Base-by-base conservation (phyloP, 2,888 invertebrate genomes). In the Stratiomys singularior region DNA sequence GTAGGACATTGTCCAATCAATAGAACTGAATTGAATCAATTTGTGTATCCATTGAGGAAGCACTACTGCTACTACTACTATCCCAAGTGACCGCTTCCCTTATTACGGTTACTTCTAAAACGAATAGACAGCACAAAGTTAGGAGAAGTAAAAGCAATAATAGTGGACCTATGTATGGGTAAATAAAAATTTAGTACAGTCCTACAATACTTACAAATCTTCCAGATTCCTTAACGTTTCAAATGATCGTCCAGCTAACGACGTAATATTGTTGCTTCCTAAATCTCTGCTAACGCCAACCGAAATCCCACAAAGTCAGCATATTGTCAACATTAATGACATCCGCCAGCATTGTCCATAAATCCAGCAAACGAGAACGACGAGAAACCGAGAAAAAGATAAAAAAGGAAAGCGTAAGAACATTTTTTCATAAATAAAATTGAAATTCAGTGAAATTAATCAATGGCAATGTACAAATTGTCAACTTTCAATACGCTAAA, bases 201-300 rank as follows among this genome's bases (percentile, higher is more conserved):
- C 46, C n/a, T n/a, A n/a, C 9, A 18, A 76, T 76, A 92, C 93
- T 93, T 88, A 93, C 93, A 93, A 87, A 87, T 93, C 93, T 84
- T 94, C 92, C 82, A 95, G 90, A 84, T 90, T 89, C 83, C 89
- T 87, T 85, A 93, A 92, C 83, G 90, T 89, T 82, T 88, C 89
- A 86, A 95, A 91, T 82, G 93, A 92, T 86, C 90, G 90, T 82
- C 91, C 91, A 84, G 92, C 90, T 88, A 95, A 88, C 85, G 89
- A 87, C 81, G 92, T 93, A 85, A 95, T 92, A 88, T 94, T 94
- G 89, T 95, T 95, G 89, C 91, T 91, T 81, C 93, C 92, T 86
- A 95, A 89, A 88, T 95, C 94, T 85, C 95, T 95, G 92, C 25
- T 83, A 27, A 21, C 37, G 37, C 46, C 37, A 37, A 37, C 3